Conservation (phyloP, 2,888 invertebrate species). For the Hypsopygia costalis region DNA sequence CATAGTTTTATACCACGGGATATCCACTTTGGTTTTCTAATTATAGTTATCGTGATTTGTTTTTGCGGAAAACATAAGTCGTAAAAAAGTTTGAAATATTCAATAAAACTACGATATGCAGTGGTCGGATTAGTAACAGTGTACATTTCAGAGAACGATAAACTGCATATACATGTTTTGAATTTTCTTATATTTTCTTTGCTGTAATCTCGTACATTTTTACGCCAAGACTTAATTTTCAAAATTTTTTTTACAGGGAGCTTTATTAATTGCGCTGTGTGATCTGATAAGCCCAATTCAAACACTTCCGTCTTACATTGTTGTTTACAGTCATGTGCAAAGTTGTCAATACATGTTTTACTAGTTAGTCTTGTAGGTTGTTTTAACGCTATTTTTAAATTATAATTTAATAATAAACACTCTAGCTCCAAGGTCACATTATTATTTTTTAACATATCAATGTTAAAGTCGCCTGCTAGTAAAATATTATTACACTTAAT, state of each 20-base stretch:
- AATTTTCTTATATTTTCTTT: constrained; percentile 7
- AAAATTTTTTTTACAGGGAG: background rate
- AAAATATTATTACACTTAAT: background rate
- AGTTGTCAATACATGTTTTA: constrained; percentile 13
- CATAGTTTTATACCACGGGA: constrained; percentile 1
- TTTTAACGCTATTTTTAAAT: constrained; percentile 12
- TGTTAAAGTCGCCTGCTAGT: background rate
- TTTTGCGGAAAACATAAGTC: constrained; percentile 1
- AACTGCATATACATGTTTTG: background rate
- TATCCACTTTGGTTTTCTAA: background rate
- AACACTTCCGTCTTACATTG: constrained; percentile 4
- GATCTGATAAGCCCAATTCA: constrained; percentile 12
- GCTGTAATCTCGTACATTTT: constrained; percentile 2
- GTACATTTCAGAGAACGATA: constrained; percentile 6
- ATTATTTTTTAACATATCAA: constrained; percentile 9
- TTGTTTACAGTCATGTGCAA: constrained; percentile 7
- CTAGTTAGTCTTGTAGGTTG: constrained; percentile 12
- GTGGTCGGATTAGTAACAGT: background rate
- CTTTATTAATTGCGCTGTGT: constrained; percentile 8
- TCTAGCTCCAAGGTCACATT: constrained; percentile 10
- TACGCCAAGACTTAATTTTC: constrained; percentile 1
- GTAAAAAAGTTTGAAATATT: background rate
- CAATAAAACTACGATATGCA: constrained; percentile 4
- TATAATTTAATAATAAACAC: constrained; percentile 11
- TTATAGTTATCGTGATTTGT: background rate